Conservation (phyloP, 1,140 invertebrate genomes). For the Latrodectus geometricus region DNA sequence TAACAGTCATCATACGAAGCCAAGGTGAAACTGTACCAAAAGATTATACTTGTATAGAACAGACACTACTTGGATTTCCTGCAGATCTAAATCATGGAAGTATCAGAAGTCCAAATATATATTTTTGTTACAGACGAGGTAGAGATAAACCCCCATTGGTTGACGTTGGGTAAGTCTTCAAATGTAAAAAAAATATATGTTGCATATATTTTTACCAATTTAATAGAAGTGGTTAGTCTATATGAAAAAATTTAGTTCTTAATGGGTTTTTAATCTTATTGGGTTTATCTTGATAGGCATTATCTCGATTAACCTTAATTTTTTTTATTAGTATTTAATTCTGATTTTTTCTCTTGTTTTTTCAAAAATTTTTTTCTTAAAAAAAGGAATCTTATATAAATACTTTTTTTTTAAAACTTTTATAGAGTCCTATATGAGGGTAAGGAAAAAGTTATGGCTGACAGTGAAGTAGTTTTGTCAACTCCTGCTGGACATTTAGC, state of each 20-base stretch:
- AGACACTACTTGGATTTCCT: slow-evolving; percentile 84
- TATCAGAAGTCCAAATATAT: slow-evolving; percentile 91
- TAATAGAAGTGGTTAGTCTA: too few species aligned
- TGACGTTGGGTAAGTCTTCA: slow-evolving; percentile 88
- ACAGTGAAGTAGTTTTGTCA: slow-evolving; percentile 89
- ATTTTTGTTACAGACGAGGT: slow-evolving; percentile 90
- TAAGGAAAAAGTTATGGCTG: slow-evolving; percentile 90
- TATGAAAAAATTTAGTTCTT: neutral
- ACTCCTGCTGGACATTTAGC: slow-evolving; percentile 88
- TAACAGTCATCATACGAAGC: slow-evolving; percentile 89
- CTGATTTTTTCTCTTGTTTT: neutral
- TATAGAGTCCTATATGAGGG: slow-evolving; percentile 91
- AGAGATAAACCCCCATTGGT: slow-evolving; percentile 95
- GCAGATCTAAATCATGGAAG: slow-evolving; percentile 98
- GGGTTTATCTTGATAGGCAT: neutral
- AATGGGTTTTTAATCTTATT: neutral
- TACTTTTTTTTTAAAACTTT: slow-evolving; percentile 63
- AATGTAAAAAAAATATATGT: too few species aligned
- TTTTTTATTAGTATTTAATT: neutral
- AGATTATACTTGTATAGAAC: slow-evolving; percentile 84
- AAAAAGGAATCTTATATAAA: neutral
- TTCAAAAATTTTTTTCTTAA: neutral
- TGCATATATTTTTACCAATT: too few species aligned
- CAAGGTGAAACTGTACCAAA: slow-evolving; percentile 86
- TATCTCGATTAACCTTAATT: neutral